Evolutionary conservation across 2,113 vertebrate species (phyloP).

Genomic region (Mixornis gularis): DNA sequence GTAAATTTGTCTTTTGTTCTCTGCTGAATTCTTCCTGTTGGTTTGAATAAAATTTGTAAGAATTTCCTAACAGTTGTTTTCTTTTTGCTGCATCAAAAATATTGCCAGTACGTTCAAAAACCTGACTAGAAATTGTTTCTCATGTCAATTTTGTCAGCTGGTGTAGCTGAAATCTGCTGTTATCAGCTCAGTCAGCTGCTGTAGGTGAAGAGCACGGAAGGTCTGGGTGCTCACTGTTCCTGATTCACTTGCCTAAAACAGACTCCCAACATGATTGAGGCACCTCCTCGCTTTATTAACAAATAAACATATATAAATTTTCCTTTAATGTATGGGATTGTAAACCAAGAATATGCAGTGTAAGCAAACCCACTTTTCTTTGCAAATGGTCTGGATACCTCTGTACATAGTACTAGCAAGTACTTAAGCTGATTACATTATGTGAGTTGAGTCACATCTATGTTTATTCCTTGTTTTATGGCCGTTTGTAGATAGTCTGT

Average conservation of each 20-base stretch:
- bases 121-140: not conserved
- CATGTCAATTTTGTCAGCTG: not conserved
- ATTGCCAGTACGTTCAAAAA: not conserved
- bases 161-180: not conserved
- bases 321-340: not conserved
- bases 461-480: not conserved
- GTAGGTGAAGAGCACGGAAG: fast-evolving
- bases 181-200: not conserved
- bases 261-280: not conserved
- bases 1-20: not conserved
- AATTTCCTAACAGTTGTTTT: not conserved
- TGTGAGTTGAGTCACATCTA: not conserved
- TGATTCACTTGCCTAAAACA: not conserved
- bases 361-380: not conserved
- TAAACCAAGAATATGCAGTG: not conserved
- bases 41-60: not conserved
- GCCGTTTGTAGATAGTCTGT: not conserved
- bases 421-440: not conserved
- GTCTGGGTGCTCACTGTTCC: not conserved
- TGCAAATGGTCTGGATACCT: not conserved
- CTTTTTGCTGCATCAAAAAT: not conserved
- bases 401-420: not conserved
- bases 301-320: not conserved
- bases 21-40: not conserved
- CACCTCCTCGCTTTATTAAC: not conserved